phyloP scores from a whole-genome alignment of 2,888 invertebrate species.

The Salpingus planirostris region DNA sequence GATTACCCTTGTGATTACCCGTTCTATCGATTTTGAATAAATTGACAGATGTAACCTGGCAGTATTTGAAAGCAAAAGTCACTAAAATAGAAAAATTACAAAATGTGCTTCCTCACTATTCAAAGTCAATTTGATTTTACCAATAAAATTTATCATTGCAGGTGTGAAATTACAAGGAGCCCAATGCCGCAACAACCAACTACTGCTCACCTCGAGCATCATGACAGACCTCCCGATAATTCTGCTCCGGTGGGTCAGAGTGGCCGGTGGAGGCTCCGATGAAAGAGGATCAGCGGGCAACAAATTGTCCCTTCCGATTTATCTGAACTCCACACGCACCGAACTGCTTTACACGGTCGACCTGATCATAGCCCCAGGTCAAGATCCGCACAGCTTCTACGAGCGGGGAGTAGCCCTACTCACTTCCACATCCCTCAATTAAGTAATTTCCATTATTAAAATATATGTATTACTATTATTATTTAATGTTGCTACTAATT shows the following conservation, averaged over 20 bases:
- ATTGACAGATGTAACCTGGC: too few species aligned
- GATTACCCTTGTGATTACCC: too few species aligned
- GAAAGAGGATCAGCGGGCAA: slow-evolving; percentile 45
- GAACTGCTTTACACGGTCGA: slow-evolving; percentile 94
- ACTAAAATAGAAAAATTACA: too few species aligned
- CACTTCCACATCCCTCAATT: slow-evolving; percentile 85
- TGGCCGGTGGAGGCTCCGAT: slow-evolving; percentile 31
- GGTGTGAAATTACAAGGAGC: slow-evolving; percentile 96
- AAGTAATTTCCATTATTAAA: too few species aligned
- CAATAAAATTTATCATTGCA: too few species aligned
- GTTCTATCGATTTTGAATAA: too few species aligned
- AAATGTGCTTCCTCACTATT: too few species aligned
- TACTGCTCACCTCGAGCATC: slow-evolving; percentile 87
- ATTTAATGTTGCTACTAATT: too few species aligned
- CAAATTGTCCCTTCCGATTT: slow-evolving; percentile 87
- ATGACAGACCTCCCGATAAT: slow-evolving; percentile 89
- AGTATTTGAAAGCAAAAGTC: too few species aligned
- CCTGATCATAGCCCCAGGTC: slow-evolving; percentile 81
- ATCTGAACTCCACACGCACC: slow-evolving; percentile 91
- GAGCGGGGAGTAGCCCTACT: slow-evolving; percentile 96
- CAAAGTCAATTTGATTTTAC: too few species aligned
- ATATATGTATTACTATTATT: too few species aligned
- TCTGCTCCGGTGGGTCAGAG: slow-evolving; percentile 73
- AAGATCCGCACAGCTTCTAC: slow-evolving; percentile 93
- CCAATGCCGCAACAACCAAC: slow-evolving; percentile 81